Evolutionary conservation across 2,797 vertebrate species (phyloP), one percentile per base, ranked within the genome.

Genomic region (Acridotheres tristis): DNA sequence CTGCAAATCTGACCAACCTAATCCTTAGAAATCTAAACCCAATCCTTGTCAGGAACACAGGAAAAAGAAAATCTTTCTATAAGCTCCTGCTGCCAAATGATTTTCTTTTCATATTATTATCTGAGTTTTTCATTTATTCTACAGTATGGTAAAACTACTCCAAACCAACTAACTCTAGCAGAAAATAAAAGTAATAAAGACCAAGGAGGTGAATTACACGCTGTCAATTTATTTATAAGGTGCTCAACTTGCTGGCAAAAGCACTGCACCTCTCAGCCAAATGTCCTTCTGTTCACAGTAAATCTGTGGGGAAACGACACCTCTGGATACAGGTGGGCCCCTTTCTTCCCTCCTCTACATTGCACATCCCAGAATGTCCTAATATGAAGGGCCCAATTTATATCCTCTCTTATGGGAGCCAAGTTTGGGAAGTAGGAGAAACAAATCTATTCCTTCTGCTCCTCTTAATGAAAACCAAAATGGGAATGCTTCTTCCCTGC

Each of bases 401-500:
- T 32, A 57, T 16, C 34, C 21, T 53, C 19, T 38, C 54, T 27
- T 50, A 61, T 1, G 10, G 13, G 4, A 89, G 36, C 7, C 27
- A 85, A 19, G 10, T 48, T 43, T 66, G 40, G n/a, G 22, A 84
- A 69, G 34, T 3, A 3, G 15, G 6, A 85, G 20, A 66, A 93
- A 51, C 17, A 40, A 57, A 42, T 10, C 10, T 51, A 9, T 15
- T 79, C 13, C 40, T 86, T 9, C 61, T 32, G 11, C 36, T 38
- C 27, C 30, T 10, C 61, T 88, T 67, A 21, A 77, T 5, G 10
- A 72, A 93, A 77, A 4, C 0, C 12, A 67, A 80, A 83, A 45
- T 0, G 0, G 4, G 13, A 48, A 38, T 7, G 13, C 45, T 81
- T 76, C 36, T 71, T 20, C 23, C 34, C 16, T 32, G 16, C 18